These are phyloP conservation scores for Cartodere bifasciata DNA, from an alignment of 2,888 invertebrate genomes.

Conservation along the genomic window DNA sequence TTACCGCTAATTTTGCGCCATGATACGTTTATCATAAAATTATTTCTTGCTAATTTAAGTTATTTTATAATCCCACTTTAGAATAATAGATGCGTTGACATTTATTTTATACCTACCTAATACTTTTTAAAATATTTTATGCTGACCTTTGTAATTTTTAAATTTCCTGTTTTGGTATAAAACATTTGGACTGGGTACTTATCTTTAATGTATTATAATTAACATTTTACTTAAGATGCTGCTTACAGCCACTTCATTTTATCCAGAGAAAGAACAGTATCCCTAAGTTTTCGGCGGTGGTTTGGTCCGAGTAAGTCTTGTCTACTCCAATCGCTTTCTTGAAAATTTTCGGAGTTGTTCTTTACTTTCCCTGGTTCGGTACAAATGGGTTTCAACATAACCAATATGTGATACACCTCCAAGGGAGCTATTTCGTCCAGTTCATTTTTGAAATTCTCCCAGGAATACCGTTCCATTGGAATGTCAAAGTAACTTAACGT, in stretches of 20 bases:
- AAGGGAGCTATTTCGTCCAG: constrained; percentile 32
- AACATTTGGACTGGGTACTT: too few relatives aligned
- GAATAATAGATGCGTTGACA: too few relatives aligned
- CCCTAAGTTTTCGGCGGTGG: constrained; percentile 28
- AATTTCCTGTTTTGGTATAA: too few relatives aligned
- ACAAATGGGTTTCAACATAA: constrained; percentile 39
- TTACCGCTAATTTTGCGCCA: too few relatives aligned
- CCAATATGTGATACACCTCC: constrained; percentile 37
- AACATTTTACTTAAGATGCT: too few relatives aligned
- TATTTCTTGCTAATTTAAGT: too few relatives aligned
- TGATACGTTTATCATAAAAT: too few relatives aligned
- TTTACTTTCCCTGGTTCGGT: constrained; percentile 36
- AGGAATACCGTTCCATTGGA: constrained; percentile 29
- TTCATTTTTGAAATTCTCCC: constrained; percentile 35
- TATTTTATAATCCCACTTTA: too few relatives aligned
- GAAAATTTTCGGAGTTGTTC: constrained; percentile 34
- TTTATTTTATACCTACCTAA: too few relatives aligned
- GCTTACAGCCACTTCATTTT: constrained; percentile 29
- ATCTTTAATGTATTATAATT: too few relatives aligned
- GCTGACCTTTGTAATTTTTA: too few relatives aligned
- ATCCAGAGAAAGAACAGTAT: constrained; percentile 27
- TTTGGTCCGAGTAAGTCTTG: constrained; percentile 29
- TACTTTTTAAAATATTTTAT: too few relatives aligned
- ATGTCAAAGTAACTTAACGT: constrained; percentile 32
- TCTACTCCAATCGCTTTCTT: constrained; percentile 30